Evolutionary conservation across 1,140 invertebrate species (phyloP).

Genomic region (Drosophila kurseongensis): DNA sequence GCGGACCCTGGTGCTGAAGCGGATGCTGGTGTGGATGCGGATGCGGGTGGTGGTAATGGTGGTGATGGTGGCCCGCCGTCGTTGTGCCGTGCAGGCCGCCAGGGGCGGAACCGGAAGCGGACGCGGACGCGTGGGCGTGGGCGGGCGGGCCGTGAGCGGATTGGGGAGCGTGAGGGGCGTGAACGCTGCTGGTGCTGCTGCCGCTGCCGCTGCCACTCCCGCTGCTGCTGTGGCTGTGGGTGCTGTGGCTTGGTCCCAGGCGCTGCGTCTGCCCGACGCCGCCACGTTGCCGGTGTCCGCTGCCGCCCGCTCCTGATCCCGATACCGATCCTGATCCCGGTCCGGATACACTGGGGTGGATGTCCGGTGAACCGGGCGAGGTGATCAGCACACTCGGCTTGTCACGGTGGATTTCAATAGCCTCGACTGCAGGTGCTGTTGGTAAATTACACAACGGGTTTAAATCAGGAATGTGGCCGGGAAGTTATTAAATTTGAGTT

Average conservation of each 20-base stretch:
- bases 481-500: background rate
- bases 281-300: conserved; percentile 65
- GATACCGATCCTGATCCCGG: conserved; percentile 67
- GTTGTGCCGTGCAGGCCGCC: conserved; percentile 71
- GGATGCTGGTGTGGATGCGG: conserved; percentile 33
- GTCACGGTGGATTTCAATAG: conserved; percentile 86
- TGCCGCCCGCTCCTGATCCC: conserved; percentile 22
- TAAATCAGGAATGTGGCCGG: background rate
- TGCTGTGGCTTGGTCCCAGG: conserved; percentile 55
- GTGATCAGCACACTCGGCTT: conserved; percentile 94
- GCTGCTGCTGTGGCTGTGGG: conserved; percentile 64
- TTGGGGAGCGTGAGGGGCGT: conserved; percentile 55
- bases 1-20: conserved; percentile 38
- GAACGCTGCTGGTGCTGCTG: conserved; percentile 63
- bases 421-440: conserved; percentile 63
- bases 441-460: background rate
- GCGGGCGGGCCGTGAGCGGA: conserved; percentile 21
- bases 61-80: conserved; percentile 78
- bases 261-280: conserved; percentile 53
- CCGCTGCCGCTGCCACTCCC: conserved; percentile 65
- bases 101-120: conserved; percentile 41
- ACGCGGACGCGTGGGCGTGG: conserved; percentile 14
- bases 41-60: conserved; percentile 64
- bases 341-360: conserved; percentile 85
- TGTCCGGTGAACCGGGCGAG: conserved; percentile 93